Base-by-base conservation (phyloP, 1,140 invertebrate species). In the Diachasmimorpha longicaudata region DNA sequence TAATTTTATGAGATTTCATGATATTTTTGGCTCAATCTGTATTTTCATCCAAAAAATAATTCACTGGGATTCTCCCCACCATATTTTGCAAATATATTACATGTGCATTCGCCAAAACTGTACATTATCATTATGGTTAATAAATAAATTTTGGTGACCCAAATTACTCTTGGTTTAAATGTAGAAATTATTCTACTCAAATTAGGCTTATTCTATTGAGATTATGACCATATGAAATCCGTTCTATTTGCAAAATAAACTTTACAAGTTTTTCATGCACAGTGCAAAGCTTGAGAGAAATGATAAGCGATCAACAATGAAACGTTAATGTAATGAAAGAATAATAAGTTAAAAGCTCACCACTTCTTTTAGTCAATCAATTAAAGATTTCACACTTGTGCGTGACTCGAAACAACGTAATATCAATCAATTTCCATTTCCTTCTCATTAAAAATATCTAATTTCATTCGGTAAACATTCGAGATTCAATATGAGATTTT, bases 401-500 rank as follows among this genome's bases (percentile, higher is more conserved):
- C n/a, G 21, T 25, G 13, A 63, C 31, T 31, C 11, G 6, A 52
- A 16, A n/a, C 5, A 14, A 52, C 6, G 6, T 63, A 63, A 25
- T 63, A 63, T 63, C 58, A 31, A 63, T 63, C 11, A 63, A 63
- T 25, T 25, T 63, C 0, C 11, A n/a, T 19, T 25, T 3, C 8
- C 31, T 63, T 13, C 58, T 31, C 19, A 63, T 25, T 23, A 25
- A 63, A 25, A 63, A 25, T n/a, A 63, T 10, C 25, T 25, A 23
- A 25, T 23, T 63, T n/a, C 21, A 8, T 25, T n/a, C 19, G 23
- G 31, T 25, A 25, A 63, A 63, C 4, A 1, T 63, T 25, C 6
- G 58, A 63, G 58, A 63, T 63, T 63, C 58, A 19, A 63, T 63
- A 63, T 63, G 58, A 63, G 58, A 63, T 63, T 63, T 23, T 31